phyloP scores from a whole-genome alignment of 2,113 vertebrate species.

The Chrysemys picta region DNA sequence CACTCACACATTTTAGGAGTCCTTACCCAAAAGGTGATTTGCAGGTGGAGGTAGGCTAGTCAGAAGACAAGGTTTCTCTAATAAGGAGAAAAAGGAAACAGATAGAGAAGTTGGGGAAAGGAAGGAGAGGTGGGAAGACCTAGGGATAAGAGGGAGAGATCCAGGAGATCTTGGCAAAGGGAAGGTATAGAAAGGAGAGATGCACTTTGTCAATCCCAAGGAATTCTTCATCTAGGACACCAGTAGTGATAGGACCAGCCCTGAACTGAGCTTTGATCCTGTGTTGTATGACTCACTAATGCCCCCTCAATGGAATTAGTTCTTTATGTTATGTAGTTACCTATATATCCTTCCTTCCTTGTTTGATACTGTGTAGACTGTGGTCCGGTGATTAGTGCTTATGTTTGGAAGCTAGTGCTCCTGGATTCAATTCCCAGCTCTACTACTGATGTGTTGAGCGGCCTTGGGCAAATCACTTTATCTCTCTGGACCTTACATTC shows the following conservation, averaged over 20 bases:
- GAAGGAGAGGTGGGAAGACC: neutral
- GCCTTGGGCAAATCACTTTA: neutral
- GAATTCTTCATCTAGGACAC: neutral
- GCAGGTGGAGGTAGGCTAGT: neutral
- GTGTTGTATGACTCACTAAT: neutral
- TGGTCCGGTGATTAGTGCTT: constrained; percentile 9
- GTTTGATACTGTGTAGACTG: constrained; percentile 34
- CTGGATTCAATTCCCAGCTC: neutral
- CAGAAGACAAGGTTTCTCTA: neutral
- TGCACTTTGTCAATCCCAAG: neutral
- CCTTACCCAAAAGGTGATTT: neutral
- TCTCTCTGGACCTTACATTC: neutral
- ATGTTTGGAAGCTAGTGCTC: neutral
- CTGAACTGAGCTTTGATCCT: neutral
- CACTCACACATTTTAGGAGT: neutral
- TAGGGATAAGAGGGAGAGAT: neutral
- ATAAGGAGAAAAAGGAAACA: neutral
- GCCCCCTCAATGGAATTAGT: neutral
- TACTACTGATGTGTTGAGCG: neutral
- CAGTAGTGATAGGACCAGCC: rapidly evolving
- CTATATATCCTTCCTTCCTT: constrained; percentile 16
- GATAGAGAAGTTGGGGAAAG: neutral
- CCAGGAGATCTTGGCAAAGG: neutral
- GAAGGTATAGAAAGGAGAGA: neutral
- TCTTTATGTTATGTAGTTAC: constrained; percentile 18